phyloP scores from a whole-genome alignment of 2,113 vertebrate genomes.

The Hemiprocne comata region DNA sequence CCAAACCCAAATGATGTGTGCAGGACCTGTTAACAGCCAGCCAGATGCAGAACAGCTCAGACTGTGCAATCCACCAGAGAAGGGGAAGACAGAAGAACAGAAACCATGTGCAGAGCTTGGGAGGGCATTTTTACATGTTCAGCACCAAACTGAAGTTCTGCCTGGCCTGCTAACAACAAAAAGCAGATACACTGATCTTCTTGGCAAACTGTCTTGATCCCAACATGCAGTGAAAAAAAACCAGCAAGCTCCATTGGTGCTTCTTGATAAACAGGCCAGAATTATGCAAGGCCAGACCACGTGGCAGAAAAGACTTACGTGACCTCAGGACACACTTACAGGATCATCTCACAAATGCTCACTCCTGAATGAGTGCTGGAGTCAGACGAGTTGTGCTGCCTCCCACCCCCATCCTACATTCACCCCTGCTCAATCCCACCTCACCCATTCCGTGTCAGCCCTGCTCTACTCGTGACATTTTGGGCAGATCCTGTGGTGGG shows the following conservation, averaged over 20 bases:
- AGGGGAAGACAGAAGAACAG: background rate
- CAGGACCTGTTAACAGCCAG: background rate
- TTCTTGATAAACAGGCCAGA: slow-evolving; percentile 4
- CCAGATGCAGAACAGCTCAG: background rate
- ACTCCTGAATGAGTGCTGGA: background rate
- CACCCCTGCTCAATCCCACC: background rate
- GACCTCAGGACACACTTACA: background rate
- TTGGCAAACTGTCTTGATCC: background rate
- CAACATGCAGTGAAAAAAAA: background rate
- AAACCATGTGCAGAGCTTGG: background rate
- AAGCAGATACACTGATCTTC: background rate
- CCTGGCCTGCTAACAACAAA: background rate
- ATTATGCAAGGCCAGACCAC: background rate
- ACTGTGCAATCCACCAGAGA: background rate
- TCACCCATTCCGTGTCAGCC: rapidly evolving
- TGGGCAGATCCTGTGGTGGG: background rate
- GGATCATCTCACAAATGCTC: background rate
- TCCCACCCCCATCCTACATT: background rate
- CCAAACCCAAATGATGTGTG: background rate
- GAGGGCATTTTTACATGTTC: background rate
- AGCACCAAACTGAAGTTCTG: background rate
- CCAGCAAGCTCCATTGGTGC: background rate
- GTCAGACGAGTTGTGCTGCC: background rate
- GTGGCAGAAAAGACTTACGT: background rate
- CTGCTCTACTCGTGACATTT: background rate